These are phyloP conservation scores for Isoperla grammatica DNA, from an alignment of 2,888 invertebrate species.

Conservation along the genomic window DNA sequence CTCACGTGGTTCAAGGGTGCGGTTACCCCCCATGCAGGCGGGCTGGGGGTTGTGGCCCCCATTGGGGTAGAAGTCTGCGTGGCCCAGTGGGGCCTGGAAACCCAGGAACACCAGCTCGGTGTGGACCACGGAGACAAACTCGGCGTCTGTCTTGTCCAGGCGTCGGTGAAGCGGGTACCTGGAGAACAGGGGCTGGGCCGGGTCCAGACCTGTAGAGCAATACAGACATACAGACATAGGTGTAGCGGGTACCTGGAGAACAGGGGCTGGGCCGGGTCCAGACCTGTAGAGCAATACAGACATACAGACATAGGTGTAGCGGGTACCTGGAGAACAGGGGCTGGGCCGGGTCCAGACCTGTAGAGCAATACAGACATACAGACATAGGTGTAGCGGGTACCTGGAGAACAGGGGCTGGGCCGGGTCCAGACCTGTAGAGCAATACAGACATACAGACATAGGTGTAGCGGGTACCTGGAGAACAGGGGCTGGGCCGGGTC, in stretches of 20 bases:
- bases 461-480: neutral
- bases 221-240: too few relatives aligned
- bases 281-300: slow-evolving; percentile 4
- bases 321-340: slow-evolving; percentile 6
- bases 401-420: slow-evolving; percentile 11
- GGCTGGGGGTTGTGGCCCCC: slow-evolving; percentile 13
- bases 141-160: slow-evolving; percentile 15
- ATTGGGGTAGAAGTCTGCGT: slow-evolving; percentile 22
- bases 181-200: slow-evolving; percentile 16
- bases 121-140: slow-evolving; percentile 17
- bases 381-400: neutral
- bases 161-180: neutral
- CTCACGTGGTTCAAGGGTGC: neutral
- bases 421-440: slow-evolving; percentile 19
- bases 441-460: neutral
- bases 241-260: neutral
- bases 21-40: neutral
- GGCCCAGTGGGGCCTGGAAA: slow-evolving; percentile 15
- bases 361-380: neutral
- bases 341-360: slow-evolving; percentile 21
- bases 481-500: slow-evolving; percentile 19
- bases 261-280: slow-evolving; percentile 18
- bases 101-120: slow-evolving; percentile 7
- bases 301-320: slow-evolving; percentile 4
- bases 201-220: slow-evolving; percentile 14